Percentiles rank a stretch among this genome's conserved stretches.
Evolutionary conservation across 2,113 vertebrate genomes (phyloP).

Genomic region (Xiphorhynchus elegans): DNA sequence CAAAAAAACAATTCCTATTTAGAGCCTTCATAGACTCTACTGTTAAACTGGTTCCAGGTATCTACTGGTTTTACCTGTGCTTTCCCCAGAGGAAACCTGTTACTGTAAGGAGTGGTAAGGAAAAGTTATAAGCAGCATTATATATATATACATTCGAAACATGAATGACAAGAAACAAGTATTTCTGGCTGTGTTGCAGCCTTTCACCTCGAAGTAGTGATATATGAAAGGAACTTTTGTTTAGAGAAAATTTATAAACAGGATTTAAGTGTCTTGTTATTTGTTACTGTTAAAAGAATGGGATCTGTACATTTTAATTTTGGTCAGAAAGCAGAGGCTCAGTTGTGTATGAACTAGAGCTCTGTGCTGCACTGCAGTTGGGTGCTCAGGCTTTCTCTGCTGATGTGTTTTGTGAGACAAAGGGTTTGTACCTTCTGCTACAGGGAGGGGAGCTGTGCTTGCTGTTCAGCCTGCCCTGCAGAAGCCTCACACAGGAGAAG

Average conservation of each 20-base stretch:
- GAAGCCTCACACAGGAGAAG: not conserved
- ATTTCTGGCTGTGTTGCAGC: not conserved
- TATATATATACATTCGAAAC: not conserved
- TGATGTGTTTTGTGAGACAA: not conserved
- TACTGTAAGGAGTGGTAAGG: not conserved
- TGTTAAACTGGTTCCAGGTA: not conserved
- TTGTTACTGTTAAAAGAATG: not conserved
- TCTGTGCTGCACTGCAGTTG: not conserved
- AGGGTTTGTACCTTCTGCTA: not conserved
- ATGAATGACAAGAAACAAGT: not conserved
- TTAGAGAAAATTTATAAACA: not conserved
- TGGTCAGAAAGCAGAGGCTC: not conserved
- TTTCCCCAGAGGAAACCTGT: not conserved
- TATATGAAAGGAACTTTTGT: not conserved
- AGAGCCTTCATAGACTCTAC: not conserved
- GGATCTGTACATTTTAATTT: not conserved
- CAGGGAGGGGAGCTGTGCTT: not conserved
- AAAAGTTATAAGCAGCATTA: not conserved
- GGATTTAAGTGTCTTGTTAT: not conserved
- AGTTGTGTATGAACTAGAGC: not conserved
- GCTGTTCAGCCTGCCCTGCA: not conserved
- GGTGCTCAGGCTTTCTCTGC: not conserved
- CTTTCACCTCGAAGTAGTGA: not conserved
- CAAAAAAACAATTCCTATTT: not conserved
- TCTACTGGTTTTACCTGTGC: not conserved